Conservation (phyloP, 1,140 invertebrate genomes). For the Apis dorsata region DNA sequence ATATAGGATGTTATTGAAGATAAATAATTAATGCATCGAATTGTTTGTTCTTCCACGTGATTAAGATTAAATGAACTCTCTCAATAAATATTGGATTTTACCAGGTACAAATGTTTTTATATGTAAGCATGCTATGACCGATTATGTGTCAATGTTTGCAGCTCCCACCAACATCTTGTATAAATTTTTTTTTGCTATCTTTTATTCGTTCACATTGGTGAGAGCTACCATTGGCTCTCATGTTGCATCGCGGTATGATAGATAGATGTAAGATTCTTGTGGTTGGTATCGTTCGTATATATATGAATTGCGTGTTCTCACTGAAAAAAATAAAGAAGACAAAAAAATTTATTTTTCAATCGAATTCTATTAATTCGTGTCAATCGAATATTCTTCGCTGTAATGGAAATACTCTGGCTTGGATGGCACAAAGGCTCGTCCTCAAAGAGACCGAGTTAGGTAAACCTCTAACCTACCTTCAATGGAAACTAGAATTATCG, state of each 20-base stretch:
- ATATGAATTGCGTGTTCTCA: background rate
- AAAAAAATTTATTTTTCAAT: background rate
- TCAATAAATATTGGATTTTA: background rate
- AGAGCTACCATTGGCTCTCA: background rate
- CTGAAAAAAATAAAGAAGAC: background rate
- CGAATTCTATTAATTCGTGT: background rate
- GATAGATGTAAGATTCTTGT: background rate
- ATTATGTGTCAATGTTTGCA: background rate
- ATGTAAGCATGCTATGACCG: constrained; percentile 1
- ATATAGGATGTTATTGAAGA: background rate
- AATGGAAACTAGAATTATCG: background rate
- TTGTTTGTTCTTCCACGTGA: background rate
- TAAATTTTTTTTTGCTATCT: background rate
- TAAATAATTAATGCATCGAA: background rate
- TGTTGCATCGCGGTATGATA: background rate
- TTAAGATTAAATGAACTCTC: background rate
- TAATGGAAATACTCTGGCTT: background rate
- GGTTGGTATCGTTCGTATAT: background rate
- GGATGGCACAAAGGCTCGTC: background rate
- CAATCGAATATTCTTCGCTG: background rate
- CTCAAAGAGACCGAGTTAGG: background rate
- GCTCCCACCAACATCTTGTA: background rate
- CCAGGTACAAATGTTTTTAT: constrained; percentile 14
- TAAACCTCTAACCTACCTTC: background rate
- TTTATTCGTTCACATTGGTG: background rate